Percentiles rank a stretch among this genome's conserved stretches.
These are phyloP conservation scores for Willisornis vidua DNA, from an alignment of 2,113 vertebrate genomes.

Conservation along the genomic window DNA sequence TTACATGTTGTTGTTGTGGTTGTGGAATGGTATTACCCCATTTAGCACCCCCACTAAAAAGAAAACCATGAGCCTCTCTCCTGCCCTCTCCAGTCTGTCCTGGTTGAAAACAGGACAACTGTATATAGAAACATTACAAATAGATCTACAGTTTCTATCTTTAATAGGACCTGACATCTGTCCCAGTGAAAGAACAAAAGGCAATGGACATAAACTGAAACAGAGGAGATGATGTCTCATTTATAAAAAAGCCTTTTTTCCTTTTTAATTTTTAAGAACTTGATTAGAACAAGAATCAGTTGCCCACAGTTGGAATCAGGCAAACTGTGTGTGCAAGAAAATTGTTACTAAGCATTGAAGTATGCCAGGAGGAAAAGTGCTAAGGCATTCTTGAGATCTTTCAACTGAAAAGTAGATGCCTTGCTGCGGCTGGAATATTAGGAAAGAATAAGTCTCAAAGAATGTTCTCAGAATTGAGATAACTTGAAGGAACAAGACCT, in stretches of 20 bases:
- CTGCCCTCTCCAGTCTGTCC: background rate
- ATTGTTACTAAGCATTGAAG: background rate
- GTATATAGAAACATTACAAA: background rate
- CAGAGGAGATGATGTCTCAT: background rate
- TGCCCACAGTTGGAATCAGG: background rate
- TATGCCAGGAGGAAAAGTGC: background rate
- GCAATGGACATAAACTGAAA: background rate
- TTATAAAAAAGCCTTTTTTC: background rate
- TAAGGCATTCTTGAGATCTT: background rate
- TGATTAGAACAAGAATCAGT: background rate
- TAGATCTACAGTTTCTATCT: background rate
- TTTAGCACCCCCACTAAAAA: background rate
- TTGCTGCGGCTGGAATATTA: background rate
- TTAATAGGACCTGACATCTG: background rate
- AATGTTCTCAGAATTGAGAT: background rate
- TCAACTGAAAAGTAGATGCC: background rate
- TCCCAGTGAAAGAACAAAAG: background rate
- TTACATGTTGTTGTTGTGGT: background rate
- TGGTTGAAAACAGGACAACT: background rate
- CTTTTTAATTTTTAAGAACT: background rate
- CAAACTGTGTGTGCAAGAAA: background rate
- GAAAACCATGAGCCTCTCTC: background rate
- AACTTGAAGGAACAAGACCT: background rate
- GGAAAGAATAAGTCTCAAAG: background rate
- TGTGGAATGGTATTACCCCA: background rate